Conservation (phyloP, 37 sponge, comb jelly and placozoan species). For the Agelas oroides region DNA sequence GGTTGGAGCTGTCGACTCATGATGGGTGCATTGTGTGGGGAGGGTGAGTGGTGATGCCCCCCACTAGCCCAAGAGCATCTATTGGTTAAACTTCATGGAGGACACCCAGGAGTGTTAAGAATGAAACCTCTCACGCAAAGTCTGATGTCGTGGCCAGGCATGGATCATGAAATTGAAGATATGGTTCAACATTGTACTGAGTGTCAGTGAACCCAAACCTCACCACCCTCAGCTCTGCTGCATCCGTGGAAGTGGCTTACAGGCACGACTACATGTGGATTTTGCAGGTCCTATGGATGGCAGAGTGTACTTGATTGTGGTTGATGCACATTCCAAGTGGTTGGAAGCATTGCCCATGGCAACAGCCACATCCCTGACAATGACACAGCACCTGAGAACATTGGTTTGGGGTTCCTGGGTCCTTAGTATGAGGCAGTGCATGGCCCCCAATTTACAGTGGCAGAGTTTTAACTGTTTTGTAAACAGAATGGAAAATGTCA, state of each 20-base stretch:
- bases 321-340: slow-evolving; percentile 62
- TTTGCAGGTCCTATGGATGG: slow-evolving; percentile 20
- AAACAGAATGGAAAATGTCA: not conserved
- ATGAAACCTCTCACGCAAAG: slow-evolving; percentile 22
- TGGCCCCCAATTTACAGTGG: not conserved
- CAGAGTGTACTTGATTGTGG: not conserved
- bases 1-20: slow-evolving; percentile 11
- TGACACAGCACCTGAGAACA: slow-evolving; percentile 12
- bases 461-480: not conserved
- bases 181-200: slow-evolving; percentile 18
- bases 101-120: slow-evolving; percentile 14
- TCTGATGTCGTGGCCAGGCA: slow-evolving; percentile 21
- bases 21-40: slow-evolving; percentile 19
- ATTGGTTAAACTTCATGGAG: slow-evolving; percentile 27
- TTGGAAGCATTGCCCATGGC: slow-evolving; percentile 40
- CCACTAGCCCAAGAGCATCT: not conserved
- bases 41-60: slow-evolving; percentile 1
- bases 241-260: slow-evolving; percentile 34
- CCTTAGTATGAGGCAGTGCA: not conserved
- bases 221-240: slow-evolving; percentile 13
- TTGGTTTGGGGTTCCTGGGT: not conserved
- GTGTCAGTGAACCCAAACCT: not conserved
- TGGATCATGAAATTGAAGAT: slow-evolving; percentile 15
- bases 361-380: slow-evolving; percentile 26
- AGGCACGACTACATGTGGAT: slow-evolving; percentile 9